Conservation (phyloP, 2,888 invertebrate genomes). For the Melangyna quadrimaculata region DNA sequence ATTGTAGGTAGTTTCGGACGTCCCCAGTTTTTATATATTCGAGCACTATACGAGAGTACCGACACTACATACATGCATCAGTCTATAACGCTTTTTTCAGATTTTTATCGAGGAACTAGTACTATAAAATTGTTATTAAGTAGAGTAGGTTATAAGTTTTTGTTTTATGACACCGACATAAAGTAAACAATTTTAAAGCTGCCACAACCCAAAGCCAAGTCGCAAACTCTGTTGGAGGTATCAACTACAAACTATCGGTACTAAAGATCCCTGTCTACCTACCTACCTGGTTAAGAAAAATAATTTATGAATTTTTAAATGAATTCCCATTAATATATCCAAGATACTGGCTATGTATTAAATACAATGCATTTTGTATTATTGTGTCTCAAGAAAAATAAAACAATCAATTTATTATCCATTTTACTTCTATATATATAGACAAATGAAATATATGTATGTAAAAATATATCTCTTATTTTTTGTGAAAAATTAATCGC, state of each 20-base stretch:
- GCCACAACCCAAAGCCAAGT: slow-evolving; percentile 16
- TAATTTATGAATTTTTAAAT: slow-evolving; percentile 69
- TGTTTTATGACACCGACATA: slow-evolving; percentile 49
- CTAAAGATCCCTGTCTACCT: neutral
- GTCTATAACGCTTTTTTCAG: slow-evolving; percentile 29
- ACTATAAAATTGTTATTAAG: slow-evolving; percentile 63
- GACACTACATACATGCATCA: slow-evolving; percentile 25
- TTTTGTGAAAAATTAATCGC: slow-evolving; percentile 31
- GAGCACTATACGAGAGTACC: neutral
- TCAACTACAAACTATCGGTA: neutral
- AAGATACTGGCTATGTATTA: slow-evolving; percentile 15
- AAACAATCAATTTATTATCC: slow-evolving; percentile 50
- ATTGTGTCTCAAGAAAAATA: slow-evolving; percentile 11
- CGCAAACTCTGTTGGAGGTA: neutral
- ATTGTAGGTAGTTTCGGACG: slow-evolving; percentile 31
- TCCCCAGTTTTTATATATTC: slow-evolving; percentile 13
- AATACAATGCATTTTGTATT: slow-evolving; percentile 38
- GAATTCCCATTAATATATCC: slow-evolving; percentile 56
- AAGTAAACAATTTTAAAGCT: slow-evolving; percentile 23
- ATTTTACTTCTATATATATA: neutral
- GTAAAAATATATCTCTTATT: neutral
- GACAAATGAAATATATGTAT: slow-evolving; percentile 19
- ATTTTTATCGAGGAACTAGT: slow-evolving; percentile 67
- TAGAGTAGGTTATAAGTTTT: slow-evolving; percentile 60
- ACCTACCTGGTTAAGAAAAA: slow-evolving; percentile 40